A percentile compares a stretch with the other conserved stretches of the same genome.
phyloP scores from a whole-genome alignment of 2,113 vertebrate species.

The Sander vitreus region DNA sequence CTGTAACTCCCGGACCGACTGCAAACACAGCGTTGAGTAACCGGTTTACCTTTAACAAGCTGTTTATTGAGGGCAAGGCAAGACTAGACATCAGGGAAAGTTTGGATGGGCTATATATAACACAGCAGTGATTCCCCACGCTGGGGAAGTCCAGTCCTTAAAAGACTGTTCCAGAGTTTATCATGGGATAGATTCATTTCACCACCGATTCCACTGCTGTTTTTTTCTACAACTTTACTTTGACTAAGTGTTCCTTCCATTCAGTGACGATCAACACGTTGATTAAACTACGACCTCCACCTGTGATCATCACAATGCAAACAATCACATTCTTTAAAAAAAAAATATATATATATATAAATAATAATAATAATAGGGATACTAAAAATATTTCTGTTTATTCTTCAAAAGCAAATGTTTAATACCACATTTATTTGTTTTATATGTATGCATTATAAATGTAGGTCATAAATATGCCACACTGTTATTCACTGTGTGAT shows the following conservation, averaged over 20 bases:
- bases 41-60: neutral
- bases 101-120: slow-evolving; percentile 42
- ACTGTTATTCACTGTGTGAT: neutral
- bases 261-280: neutral
- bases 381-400: neutral
- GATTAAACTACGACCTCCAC: neutral
- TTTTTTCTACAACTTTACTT: neutral
- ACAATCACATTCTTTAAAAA: neutral
- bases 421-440: neutral
- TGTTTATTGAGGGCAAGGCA: slow-evolving; percentile 32
- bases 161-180: slow-evolving; percentile 24
- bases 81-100: slow-evolving; percentile 19
- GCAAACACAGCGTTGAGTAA: slow-evolving; percentile 50
- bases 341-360: too few species aligned
- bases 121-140: slow-evolving; percentile 37
- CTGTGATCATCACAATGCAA: neutral
- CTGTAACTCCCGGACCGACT: slow-evolving; percentile 8
- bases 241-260: neutral
- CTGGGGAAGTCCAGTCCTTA: slow-evolving; percentile 53
- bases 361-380: neutral
- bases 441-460: neutral
- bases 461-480: neutral
- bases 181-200: slow-evolving; percentile 21
- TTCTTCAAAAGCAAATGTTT: neutral
- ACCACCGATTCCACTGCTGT: neutral